phyloP scores from a whole-genome alignment of 2,888 invertebrate species.

The Congeria kusceri region DNA sequence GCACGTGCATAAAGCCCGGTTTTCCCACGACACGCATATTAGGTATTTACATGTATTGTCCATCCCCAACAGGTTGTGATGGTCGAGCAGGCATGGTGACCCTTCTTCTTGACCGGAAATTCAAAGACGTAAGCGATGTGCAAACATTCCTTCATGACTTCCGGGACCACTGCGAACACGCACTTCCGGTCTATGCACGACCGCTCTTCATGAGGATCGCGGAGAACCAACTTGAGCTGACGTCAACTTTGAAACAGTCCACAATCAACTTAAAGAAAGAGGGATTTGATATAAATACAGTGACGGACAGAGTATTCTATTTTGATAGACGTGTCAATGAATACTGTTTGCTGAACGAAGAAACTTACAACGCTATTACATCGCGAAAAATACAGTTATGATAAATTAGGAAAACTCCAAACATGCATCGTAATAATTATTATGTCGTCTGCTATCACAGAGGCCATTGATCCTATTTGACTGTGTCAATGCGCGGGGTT shows the following conservation, averaged over 20 bases:
- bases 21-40: no score
- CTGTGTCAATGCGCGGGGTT: no score
- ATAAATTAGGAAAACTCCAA: no score
- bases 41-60: no score
- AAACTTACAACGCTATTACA: constrained; percentile 13
- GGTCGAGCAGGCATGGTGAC: constrained; percentile 81
- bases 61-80: constrained; percentile 64
- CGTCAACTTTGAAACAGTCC: constrained; percentile 66
- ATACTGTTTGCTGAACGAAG: constrained; percentile 29
- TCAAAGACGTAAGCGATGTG: constrained; percentile 18
- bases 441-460: no score
- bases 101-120: constrained; percentile 57
- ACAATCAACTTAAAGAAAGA: constrained; percentile 60
- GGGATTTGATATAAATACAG: constrained; percentile 47
- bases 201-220: constrained; percentile 64
- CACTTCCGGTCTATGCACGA: constrained; percentile 76
- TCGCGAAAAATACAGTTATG: constrained; percentile 17
- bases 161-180: constrained; percentile 64
- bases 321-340: constrained; percentile 30
- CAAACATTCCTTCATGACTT: constrained; percentile 57
- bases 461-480: no score
- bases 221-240: constrained; percentile 53
- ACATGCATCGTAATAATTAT: no score
- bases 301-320: constrained; percentile 50
- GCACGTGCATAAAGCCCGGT: no score